These are phyloP conservation scores for Deroptyus accipitrinus DNA, from an alignment of 2,113 vertebrate genomes.

Conservation along the genomic window DNA sequence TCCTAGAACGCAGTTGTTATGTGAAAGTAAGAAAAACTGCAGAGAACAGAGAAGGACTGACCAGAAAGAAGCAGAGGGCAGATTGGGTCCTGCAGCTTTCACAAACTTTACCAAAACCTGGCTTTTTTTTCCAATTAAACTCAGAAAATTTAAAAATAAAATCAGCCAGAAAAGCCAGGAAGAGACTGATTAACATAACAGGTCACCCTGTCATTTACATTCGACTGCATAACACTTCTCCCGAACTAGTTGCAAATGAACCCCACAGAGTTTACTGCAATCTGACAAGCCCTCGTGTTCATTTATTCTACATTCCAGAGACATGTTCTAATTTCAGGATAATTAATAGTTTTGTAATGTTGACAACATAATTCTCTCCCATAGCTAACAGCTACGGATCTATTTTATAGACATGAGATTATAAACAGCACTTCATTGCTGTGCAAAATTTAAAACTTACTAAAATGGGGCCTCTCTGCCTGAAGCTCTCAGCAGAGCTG, in stretches of 20 bases:
- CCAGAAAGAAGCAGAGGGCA: not conserved
- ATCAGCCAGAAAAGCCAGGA: not conserved
- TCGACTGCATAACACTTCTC: not conserved
- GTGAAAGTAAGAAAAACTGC: not conserved
- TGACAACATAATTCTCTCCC: not conserved
- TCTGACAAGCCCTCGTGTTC: not conserved
- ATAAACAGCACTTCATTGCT: not conserved
- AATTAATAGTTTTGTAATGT: not conserved
- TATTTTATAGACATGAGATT: not conserved
- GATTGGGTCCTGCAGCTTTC: not conserved
- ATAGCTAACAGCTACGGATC: not conserved
- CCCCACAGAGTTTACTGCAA: not conserved
- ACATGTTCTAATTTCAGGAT: not conserved
- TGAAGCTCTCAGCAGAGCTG: not conserved
- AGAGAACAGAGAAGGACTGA: not conserved
- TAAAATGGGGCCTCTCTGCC: not conserved
- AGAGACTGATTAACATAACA: not conserved
- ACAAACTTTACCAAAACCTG: not conserved
- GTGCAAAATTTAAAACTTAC: not conserved
- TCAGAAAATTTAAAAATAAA: not conserved
- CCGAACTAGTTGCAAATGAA: not conserved
- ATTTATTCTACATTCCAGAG: not conserved
- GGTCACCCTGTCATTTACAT: not conserved
- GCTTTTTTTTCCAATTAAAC: not conserved
- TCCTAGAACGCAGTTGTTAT: not conserved